Conservation (phyloP, 2,113 vertebrate genomes). For the Python bivittatus region DNA sequence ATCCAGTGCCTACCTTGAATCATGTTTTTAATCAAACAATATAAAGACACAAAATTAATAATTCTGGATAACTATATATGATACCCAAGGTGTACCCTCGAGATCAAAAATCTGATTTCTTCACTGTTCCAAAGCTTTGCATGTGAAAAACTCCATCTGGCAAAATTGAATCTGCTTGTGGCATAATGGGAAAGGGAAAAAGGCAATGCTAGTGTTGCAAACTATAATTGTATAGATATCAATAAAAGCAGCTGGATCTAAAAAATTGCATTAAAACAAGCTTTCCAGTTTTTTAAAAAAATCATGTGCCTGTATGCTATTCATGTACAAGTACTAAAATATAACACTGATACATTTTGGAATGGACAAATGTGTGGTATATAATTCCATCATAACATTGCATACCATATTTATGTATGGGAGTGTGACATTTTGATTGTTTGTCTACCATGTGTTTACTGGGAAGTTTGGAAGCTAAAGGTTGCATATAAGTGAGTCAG, state of each 20-base stretch:
- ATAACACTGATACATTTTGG: neutral
- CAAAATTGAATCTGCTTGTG: neutral
- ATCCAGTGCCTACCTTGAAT: neutral
- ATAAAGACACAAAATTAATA: neutral
- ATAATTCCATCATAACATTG: constrained; percentile 48
- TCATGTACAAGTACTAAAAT: constrained; percentile 4
- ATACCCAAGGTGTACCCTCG: neutral
- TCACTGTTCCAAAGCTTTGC: neutral
- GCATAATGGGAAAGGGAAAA: neutral
- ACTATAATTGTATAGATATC: neutral
- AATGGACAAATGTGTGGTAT: constrained; percentile 28
- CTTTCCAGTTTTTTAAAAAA: neutral
- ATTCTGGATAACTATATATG: neutral
- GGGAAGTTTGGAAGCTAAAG: constrained; percentile 65
- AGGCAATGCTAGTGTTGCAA: neutral
- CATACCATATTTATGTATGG: constrained; percentile 5
- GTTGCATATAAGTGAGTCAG: constrained; percentile 34
- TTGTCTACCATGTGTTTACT: constrained; percentile 59
- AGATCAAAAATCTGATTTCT: neutral
- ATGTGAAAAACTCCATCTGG: neutral
- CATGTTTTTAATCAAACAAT: neutral
- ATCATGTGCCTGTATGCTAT: neutral
- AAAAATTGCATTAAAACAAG: neutral
- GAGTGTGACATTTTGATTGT: neutral
- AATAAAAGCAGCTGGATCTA: neutral